Percentiles rank a stretch among this genome's conserved stretches.
Conservation (phyloP, 2,888 invertebrate genomes). For the Standfussiana lucernea region DNA sequence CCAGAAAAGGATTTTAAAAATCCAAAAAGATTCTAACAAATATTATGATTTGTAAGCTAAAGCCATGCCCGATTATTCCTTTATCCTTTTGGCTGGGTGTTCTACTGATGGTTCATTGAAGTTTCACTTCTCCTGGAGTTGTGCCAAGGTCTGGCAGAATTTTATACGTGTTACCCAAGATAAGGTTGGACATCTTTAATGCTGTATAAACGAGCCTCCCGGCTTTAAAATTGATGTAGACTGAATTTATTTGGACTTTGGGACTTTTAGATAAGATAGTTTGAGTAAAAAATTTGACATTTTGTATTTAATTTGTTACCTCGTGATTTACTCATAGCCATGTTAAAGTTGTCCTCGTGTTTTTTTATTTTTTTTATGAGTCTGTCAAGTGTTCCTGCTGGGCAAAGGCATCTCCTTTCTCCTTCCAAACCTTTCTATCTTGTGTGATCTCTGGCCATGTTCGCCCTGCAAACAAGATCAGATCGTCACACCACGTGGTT, state of each 20-base stretch:
- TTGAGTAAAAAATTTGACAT: not conserved
- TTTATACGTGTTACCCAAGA: conserved; percentile 67
- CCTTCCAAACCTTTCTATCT: no score
- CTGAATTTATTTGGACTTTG: conserved; percentile 28
- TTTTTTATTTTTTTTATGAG: no score
- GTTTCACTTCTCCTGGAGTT: conserved; percentile 79
- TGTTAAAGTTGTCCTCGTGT: no score
- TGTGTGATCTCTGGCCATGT: no score
- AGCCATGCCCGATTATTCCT: conserved; percentile 34
- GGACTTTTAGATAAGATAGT: not conserved
- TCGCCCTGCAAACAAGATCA: no score
- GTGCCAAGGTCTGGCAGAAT: conserved; percentile 74
- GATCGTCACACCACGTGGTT: no score
- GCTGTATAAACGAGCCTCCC: conserved; percentile 54
- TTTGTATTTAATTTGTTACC: not conserved
- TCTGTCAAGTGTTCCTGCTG: no score
- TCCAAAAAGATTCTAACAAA: conserved; percentile 24
- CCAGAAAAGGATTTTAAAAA: not conserved
- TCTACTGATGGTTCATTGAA: conserved; percentile 74
- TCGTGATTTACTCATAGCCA: no score
- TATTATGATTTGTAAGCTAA: conserved; percentile 37
- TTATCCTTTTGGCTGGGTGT: conserved; percentile 58
- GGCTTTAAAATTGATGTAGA: conserved; percentile 47
- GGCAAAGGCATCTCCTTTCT: no score
- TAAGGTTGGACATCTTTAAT: conserved; percentile 59